These are phyloP conservation scores for Sinhomidia bicolor DNA, from an alignment of 2,888 invertebrate genomes.

Conservation along the genomic window DNA sequence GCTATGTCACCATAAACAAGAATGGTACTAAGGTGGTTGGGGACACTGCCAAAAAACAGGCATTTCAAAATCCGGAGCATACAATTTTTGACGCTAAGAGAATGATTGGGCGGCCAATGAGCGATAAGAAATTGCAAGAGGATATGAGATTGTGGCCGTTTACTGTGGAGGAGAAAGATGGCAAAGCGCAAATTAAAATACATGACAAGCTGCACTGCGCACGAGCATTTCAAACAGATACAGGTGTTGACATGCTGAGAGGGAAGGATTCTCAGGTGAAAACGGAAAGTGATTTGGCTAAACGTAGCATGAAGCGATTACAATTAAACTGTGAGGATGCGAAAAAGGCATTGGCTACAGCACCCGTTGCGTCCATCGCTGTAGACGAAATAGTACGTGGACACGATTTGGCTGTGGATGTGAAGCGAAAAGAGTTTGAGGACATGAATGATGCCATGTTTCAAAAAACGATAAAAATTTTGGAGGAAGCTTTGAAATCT, in stretches of 20 bases:
- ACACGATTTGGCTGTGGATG: neutral
- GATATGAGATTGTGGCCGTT: slow-evolving; percentile 77
- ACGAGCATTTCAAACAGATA: slow-evolving; percentile 25
- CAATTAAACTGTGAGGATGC: slow-evolving; percentile 62
- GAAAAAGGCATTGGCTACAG: slow-evolving; percentile 52
- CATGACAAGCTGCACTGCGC: slow-evolving; percentile 55
- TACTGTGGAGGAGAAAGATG: slow-evolving; percentile 80
- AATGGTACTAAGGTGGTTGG: slow-evolving; percentile 35
- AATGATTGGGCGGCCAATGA: slow-evolving; percentile 70
- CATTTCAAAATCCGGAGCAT: slow-evolving; percentile 85
- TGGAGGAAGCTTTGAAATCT: neutral
- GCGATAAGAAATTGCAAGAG: slow-evolving; percentile 58
- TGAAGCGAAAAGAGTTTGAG: neutral
- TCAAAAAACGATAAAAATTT: neutral
- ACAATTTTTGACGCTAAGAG: slow-evolving; percentile 83
- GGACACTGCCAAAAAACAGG: slow-evolving; percentile 92
- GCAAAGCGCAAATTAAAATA: slow-evolving; percentile 84
- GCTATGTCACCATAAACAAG: slow-evolving; percentile 37
- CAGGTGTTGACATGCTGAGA: slow-evolving; percentile 10
- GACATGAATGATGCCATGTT: neutral
- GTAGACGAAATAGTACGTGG: neutral
- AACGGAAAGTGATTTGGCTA: neutral
- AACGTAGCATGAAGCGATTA: slow-evolving; percentile 27
- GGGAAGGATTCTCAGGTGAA: slow-evolving; percentile 30
- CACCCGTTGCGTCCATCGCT: neutral